Evolutionary conservation across 2,797 vertebrate species (phyloP), one percentile per base, ranked within the genome.

Genomic region (Melanotaenia pygmaea): DNA sequence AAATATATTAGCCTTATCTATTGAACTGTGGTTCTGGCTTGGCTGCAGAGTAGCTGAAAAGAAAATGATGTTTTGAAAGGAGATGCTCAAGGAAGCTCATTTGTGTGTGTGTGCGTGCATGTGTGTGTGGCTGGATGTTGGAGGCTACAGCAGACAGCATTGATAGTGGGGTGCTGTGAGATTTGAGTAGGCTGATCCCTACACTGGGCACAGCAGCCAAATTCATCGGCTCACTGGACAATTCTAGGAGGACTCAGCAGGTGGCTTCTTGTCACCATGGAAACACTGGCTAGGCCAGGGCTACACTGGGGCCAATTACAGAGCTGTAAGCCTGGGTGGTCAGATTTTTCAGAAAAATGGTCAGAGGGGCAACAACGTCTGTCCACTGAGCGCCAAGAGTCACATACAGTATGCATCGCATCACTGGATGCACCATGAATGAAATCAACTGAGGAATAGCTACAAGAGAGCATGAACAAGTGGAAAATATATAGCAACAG

Each of bases 161-260:
- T 56, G 70, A 64, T 63, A 57, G 56, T 10, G 69, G 37, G 72
- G 67, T 35, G 68, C 70, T 69, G 37, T 34, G 72, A 84, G 86
- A 73, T 87, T 77, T 86, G 72, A 84, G 76, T 62, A 62, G 80
- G 83, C 51, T 83, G 79, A 86, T 88, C 81, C 59, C 58, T 69
- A 72, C 75, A 64, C 76, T 59, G 76, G 80, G 73, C 76, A 78
- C 76, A 81, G 82, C 75, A 53, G 79, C 79, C 73, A 75, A 82
- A 89, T 92, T 89, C 89, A 80, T 73, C 74, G 71, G 86, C 88
- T 90, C 70, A 51, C 79, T 88, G 88, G 88, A 88, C 88, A 88
- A 73, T 86, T 86, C 80, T 84, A 81, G 64, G 51, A 85, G 67
- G 71, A 84, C 84, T 79, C 88, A 74, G 86, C 85, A 74, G 86